Percentiles rank a stretch among this genome's conserved stretches.
phyloP scores from a whole-genome alignment of 2,888 invertebrate species.

The Caenorhabditis drosophilae region DNA sequence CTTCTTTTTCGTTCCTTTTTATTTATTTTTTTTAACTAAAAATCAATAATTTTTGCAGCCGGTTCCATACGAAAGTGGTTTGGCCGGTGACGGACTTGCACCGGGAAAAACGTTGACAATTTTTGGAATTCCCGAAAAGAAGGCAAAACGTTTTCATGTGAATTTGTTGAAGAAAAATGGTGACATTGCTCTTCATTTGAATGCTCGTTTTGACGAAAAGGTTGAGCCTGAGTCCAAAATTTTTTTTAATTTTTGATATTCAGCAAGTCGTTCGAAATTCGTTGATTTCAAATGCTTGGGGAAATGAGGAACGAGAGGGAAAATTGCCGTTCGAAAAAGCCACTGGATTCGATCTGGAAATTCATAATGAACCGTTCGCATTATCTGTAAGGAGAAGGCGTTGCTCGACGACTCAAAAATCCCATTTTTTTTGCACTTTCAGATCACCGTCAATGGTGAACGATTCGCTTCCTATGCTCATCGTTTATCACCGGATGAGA shows the following conservation, averaged over 20 bases:
- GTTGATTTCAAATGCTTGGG: conserved; percentile 55
- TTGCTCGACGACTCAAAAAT: not conserved
- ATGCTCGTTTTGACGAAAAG: conserved; percentile 59
- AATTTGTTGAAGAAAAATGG: conserved; percentile 59
- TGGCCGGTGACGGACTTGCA: conserved; percentile 63
- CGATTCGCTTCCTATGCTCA: conserved; percentile 69
- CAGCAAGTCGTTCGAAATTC: conserved; percentile 56
- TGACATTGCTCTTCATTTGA: conserved; percentile 58
- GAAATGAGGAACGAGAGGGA: conserved; percentile 60
- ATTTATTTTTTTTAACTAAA: not conserved
- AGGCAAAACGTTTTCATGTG: conserved; percentile 58
- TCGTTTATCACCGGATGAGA: conserved; percentile 66
- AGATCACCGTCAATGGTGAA: conserved; percentile 69
- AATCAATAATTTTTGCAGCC: conserved; percentile 49
- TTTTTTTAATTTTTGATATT: conserved; percentile 1
- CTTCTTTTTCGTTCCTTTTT: not conserved
- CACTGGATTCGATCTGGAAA: conserved; percentile 51
- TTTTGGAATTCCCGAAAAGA: conserved; percentile 67
- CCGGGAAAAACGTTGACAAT: conserved; percentile 65
- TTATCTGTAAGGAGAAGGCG: conserved; percentile 41
- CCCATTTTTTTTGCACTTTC: conserved; percentile 11
- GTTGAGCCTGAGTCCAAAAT: conserved; percentile 12
- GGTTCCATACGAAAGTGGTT: conserved; percentile 66
- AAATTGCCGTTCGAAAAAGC: conserved; percentile 60
- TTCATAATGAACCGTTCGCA: conserved; percentile 57